Percentiles rank a stretch among this genome's conserved stretches.
Evolutionary conservation across 2,113 vertebrate species (phyloP).

Genomic region (Erythrolamprus reginae): DNA sequence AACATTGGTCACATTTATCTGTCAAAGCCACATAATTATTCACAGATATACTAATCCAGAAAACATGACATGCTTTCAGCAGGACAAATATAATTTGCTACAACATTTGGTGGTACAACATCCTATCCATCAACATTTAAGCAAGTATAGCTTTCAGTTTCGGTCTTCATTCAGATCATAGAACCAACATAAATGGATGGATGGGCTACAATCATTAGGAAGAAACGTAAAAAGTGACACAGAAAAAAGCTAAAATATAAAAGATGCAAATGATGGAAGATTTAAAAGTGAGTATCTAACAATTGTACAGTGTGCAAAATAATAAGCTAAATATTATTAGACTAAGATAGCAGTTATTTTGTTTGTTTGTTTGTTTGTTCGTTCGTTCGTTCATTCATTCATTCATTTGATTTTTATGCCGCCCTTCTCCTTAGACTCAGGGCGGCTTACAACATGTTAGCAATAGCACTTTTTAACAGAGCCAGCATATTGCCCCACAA

Average conservation of each 20-base stretch:
- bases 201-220: background rate
- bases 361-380: too few relatives aligned
- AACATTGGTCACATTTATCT: background rate
- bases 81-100: background rate
- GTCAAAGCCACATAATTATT: background rate
- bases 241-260: background rate
- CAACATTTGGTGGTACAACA: background rate
- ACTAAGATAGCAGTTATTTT: too few relatives aligned
- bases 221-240: background rate
- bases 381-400: too few relatives aligned
- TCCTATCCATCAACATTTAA: background rate
- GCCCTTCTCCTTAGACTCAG: too few relatives aligned
- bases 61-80: background rate
- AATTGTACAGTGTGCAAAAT: background rate
- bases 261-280: background rate
- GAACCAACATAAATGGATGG: background rate
- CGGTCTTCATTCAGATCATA: background rate
- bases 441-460: too few relatives aligned
- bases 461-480: too few relatives aligned
- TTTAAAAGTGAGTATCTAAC: background rate
- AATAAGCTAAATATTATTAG: background rate
- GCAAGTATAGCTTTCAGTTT: background rate
- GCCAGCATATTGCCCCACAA: too few relatives aligned
- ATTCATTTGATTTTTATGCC: too few relatives aligned
- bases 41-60: background rate